Percentiles rank a stretch among this genome's conserved stretches.
phyloP scores from a whole-genome alignment of 2,888 invertebrate genomes.

The Bruchidius siliquastri region DNA sequence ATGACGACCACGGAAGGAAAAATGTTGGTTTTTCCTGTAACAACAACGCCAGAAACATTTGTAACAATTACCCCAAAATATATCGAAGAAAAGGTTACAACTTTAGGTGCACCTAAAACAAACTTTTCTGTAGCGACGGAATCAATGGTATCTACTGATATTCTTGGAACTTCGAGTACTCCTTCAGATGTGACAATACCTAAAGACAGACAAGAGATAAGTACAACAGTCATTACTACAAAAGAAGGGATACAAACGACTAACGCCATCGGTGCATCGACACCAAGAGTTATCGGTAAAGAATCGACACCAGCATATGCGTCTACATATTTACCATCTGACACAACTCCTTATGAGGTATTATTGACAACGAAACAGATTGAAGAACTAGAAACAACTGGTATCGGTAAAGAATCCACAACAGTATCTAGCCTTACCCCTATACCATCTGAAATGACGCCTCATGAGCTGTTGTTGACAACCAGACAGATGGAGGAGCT shows the following conservation, averaged over 20 bases:
- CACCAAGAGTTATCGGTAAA: neutral
- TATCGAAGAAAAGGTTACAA: conserved; percentile 5
- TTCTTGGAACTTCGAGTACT: too few species aligned
- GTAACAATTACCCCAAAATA: conserved; percentile 28
- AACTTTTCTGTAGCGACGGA: neutral
- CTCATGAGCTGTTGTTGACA: too few species aligned
- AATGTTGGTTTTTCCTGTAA: conserved; percentile 25
- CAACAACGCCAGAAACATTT: conserved; percentile 25
- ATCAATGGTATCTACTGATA: neutral
- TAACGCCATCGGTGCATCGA: neutral
- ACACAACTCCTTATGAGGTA: too few species aligned
- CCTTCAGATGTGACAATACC: too few species aligned
- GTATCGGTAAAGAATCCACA: too few species aligned
- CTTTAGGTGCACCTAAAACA: neutral
- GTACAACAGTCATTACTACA: neutral
- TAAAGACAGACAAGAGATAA: too few species aligned
- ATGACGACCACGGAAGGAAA: conserved; percentile 19
- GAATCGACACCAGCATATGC: neutral
- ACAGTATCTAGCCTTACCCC: too few species aligned
- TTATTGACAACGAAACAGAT: too few species aligned
- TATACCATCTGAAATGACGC: too few species aligned
- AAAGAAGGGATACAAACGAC: neutral
- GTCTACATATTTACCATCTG: too few species aligned
- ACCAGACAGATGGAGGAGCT: too few species aligned
- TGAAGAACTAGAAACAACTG: too few species aligned